Percentiles rank a stretch among this genome's conserved stretches.
phyloP scores from a whole-genome alignment of 2,888 invertebrate species.

The Drosophila mettleri region DNA sequence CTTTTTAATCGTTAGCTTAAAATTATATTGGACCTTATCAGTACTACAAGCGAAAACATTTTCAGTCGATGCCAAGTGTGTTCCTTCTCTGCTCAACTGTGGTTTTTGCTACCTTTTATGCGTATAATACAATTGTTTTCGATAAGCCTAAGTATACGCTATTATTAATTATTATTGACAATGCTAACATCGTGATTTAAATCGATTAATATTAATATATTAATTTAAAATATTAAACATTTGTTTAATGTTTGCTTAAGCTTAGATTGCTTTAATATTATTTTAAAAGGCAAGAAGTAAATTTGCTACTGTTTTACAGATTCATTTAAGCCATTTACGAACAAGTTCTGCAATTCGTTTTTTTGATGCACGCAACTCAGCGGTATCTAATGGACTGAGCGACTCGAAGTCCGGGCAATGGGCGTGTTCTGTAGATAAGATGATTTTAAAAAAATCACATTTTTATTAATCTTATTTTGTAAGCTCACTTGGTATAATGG shows the following conservation, averaged over 20 bases:
- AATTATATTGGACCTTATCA: slow-evolving; percentile 44
- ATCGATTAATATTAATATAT: neutral
- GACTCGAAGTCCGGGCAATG: slow-evolving; percentile 83
- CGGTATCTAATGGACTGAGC: slow-evolving; percentile 70
- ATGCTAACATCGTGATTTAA: neutral
- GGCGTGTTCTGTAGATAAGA: slow-evolving; percentile 67
- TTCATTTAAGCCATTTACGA: slow-evolving; percentile 74
- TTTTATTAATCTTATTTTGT: neutral
- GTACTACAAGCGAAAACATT: neutral
- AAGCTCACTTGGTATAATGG: slow-evolving; percentile 76
- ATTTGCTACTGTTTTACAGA: neutral
- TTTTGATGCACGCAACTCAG: slow-evolving; percentile 81
- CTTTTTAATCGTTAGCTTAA: slow-evolving; percentile 17
- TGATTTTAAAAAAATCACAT: neutral
- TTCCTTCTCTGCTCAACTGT: too few species aligned
- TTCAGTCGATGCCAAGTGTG: neutral
- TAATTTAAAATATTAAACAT: neutral
- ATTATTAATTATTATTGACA: neutral
- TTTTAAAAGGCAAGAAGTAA: too few species aligned
- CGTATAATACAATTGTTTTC: slow-evolving; percentile 1
- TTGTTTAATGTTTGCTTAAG: neutral
- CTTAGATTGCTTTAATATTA: neutral
- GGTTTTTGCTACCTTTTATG: neutral
- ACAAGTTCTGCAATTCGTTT: slow-evolving; percentile 78
- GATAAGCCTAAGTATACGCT: neutral